Evolutionary conservation across 2,888 invertebrate genomes (phyloP).

Genomic region (Malachius bipustulatus): DNA sequence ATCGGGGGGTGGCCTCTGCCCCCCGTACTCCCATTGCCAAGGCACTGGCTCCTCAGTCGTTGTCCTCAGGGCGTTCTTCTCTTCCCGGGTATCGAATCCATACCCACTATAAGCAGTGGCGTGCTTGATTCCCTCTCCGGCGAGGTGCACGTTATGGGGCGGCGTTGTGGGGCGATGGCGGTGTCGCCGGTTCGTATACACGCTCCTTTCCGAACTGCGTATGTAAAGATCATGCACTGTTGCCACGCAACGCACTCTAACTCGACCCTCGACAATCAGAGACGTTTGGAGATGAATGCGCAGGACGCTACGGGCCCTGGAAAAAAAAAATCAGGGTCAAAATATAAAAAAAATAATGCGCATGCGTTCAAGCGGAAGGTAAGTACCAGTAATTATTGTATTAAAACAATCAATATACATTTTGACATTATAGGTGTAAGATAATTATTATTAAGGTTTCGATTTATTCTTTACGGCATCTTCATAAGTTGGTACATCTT

Average conservation of each 20-base stretch:
- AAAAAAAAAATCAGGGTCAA: slow-evolving; percentile 18
- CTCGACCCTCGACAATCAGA: slow-evolving; percentile 28
- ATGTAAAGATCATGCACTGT: slow-evolving; percentile 54
- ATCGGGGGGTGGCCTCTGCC: slow-evolving; percentile 10
- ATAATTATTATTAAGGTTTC: too few relatives aligned
- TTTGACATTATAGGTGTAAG: too few relatives aligned
- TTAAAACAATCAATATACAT: too few relatives aligned
- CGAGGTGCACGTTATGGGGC: too few relatives aligned
- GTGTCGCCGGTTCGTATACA: slow-evolving; percentile 38
- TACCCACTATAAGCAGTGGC: too few relatives aligned
- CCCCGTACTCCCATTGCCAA: slow-evolving; percentile 12
- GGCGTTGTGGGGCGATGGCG: neutral
- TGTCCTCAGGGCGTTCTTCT: slow-evolving; percentile 7
- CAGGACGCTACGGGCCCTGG: slow-evolving; percentile 30
- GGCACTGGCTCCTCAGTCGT: slow-evolving; percentile 10
- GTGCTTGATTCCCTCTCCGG: too few relatives aligned
- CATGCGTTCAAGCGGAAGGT: too few relatives aligned
- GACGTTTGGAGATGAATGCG: slow-evolving; percentile 29
- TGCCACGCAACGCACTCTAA: slow-evolving; percentile 52
- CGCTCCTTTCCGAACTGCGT: slow-evolving; percentile 53
- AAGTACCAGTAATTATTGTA: too few relatives aligned
- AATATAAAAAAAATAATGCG: slow-evolving; percentile 6
- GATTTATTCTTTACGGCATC: too few relatives aligned
- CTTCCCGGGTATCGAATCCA: too few relatives aligned
- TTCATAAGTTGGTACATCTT: too few relatives aligned